Evolutionary conservation across 2,888 invertebrate genomes (phyloP), one percentile per base, ranked within the genome.

Genomic region (Rhamnusium bicolor): DNA sequence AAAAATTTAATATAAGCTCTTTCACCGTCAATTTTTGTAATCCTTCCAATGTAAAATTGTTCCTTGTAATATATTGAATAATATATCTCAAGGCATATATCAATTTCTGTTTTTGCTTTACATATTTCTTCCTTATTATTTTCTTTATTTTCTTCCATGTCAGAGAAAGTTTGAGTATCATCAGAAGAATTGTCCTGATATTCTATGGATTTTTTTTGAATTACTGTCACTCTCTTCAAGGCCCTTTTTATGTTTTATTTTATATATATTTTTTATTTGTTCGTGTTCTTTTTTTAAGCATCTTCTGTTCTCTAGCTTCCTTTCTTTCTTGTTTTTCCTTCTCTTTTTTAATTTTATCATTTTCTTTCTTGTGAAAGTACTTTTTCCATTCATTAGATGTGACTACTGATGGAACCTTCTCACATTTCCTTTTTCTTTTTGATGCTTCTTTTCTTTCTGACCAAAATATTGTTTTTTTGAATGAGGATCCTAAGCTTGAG

Each of bases 301-400:
- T 32, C 29, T 32, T 32, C 8, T 32, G 29, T 8, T 32, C 29
- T 32, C 29, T 32, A 32, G 53, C 47, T 60, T 51, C 18, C 16
- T 60, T 69, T 69, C 54, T 54, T 69, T 21, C 60, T 51, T 16
- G 19, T 8, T 60, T 69, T 69, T 60, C 46, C n/a, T 29, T 69
- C 60, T 51, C 32, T 47, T 24, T 67, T 32, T 21, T 12, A 19
- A 14, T 21, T 47, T 67, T 66, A 10, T 66, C 47, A 14, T 53
- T 53, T 21, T 53, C 47, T 16, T 51, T 19, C 32, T 32, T 67
- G 19, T 4, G 18, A 53, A 54, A 67, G 40, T 67, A 29, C 56
- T 67, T 67, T 40, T 40, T 56, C 32, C 54, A 54, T 54, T 67
- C 56, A 32, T 67, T 67, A 16, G 67, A 51, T 18, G 32, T 67